Percentiles rank a stretch among this genome's conserved stretches.
These are phyloP conservation scores for Leptothorax acervorum DNA, from an alignment of 2,888 invertebrate genomes.

Conservation along the genomic window DNA sequence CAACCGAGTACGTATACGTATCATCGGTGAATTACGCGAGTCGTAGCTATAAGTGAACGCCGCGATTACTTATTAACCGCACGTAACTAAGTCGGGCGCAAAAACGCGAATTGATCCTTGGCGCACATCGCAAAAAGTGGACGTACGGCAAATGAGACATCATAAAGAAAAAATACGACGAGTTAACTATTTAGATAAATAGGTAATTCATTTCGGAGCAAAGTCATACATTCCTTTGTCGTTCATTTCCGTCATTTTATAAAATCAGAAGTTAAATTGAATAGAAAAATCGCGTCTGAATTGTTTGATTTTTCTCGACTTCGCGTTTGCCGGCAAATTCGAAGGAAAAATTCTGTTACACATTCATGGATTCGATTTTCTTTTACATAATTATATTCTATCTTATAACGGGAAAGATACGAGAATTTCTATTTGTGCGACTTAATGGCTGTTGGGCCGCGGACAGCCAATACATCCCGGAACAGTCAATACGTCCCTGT, in stretches of 20 bases:
- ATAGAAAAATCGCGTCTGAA: background rate
- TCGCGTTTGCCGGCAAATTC: no score
- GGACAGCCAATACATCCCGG: background rate
- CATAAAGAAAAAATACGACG: background rate
- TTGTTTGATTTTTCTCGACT: background rate
- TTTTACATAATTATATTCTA: background rate
- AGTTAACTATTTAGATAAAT: background rate
- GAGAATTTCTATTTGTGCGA: background rate
- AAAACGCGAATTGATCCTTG: slow-evolving; percentile 11
- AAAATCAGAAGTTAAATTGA: background rate
- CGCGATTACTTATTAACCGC: slow-evolving; percentile 32
- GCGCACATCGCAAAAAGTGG: background rate
- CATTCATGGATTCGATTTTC: background rate
- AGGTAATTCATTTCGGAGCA: background rate
- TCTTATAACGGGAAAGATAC: background rate
- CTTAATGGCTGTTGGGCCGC: background rate
- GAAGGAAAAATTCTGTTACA: background rate
- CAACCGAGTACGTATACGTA: background rate
- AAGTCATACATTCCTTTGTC: background rate
- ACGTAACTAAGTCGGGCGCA: background rate
- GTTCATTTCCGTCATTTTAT: background rate
- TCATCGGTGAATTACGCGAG: slow-evolving; percentile 18
- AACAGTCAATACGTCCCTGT: slow-evolving; percentile 60
- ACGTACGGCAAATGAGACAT: background rate
- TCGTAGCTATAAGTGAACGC: background rate